These are phyloP conservation scores for Solenopsis invicta DNA, from an alignment of 1,140 invertebrate species.

Conservation along the genomic window DNA sequence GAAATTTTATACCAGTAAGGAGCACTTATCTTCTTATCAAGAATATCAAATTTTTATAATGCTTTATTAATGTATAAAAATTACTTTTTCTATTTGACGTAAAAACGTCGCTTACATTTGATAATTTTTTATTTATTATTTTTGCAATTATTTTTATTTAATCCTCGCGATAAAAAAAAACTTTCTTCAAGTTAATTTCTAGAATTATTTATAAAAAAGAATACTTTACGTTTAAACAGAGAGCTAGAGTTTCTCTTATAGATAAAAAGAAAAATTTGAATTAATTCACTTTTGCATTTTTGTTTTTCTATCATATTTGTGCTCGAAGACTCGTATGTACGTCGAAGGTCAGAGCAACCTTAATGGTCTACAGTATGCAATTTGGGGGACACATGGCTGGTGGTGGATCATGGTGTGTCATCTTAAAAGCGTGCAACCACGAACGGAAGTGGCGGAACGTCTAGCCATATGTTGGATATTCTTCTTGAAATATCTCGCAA, in stretches of 20 bases:
- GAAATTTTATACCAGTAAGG: background rate
- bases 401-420: constrained; percentile 51
- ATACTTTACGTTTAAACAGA: background rate
- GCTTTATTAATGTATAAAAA: background rate
- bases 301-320: background rate
- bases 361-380: constrained; percentile 48
- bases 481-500: constrained; percentile 67
- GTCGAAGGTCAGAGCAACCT: constrained; percentile 36
- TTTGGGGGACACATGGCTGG: constrained; percentile 65
- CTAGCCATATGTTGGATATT: constrained; percentile 73
- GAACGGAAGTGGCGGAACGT: constrained; percentile 73
- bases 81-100: background rate
- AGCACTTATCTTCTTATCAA: background rate
- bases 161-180: background rate
- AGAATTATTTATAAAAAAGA: background rate
- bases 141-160: background rate
- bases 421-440: constrained; percentile 66
- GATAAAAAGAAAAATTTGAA: background rate
- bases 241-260: background rate
- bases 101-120: background rate
- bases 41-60: background rate
- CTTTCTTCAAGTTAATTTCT: background rate
- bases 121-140: background rate
- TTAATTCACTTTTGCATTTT: background rate
- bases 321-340: background rate